Evolutionary conservation across 2,888 invertebrate genomes (phyloP).

Genomic region (Caenorhabditis angaria): DNA sequence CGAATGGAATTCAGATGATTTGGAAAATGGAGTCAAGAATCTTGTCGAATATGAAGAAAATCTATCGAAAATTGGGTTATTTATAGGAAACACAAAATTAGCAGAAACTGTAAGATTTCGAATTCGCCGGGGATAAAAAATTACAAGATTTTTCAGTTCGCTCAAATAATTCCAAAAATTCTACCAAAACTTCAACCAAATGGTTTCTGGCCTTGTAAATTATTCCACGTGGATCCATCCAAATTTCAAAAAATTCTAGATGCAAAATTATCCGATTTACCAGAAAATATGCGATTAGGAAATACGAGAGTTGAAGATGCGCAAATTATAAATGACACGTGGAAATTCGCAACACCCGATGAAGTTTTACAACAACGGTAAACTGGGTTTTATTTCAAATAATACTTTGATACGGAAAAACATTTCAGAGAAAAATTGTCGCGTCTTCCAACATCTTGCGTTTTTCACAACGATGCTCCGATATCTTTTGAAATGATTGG

Average conservation of each 20-base stretch:
- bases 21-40: background rate
- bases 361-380: slow-evolving; percentile 25
- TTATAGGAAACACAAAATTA: background rate
- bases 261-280: too few relatives aligned
- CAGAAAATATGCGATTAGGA: background rate
- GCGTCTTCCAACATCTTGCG: slow-evolving; percentile 29
- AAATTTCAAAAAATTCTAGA: background rate
- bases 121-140: background rate
- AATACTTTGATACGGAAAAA: slow-evolving; percentile 1
- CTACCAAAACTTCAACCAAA: background rate
- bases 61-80: background rate
- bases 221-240: background rate
- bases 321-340: slow-evolving; percentile 26
- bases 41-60: background rate
- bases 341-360: slow-evolving; percentile 30
- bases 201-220: background rate
- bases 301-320: slow-evolving; percentile 9
- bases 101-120: background rate
- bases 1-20: background rate
- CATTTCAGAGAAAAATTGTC: slow-evolving; percentile 26
- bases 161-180: background rate
- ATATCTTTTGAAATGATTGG: slow-evolving; percentile 37
- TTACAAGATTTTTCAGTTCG: background rate
- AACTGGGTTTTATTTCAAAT: slow-evolving; percentile 13
- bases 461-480: slow-evolving; percentile 18